A percentile compares a stretch with the other conserved stretches of the same genome.
phyloP scores from a whole-genome alignment of 2,888 invertebrate species.

The Trachelus troglodyta region DNA sequence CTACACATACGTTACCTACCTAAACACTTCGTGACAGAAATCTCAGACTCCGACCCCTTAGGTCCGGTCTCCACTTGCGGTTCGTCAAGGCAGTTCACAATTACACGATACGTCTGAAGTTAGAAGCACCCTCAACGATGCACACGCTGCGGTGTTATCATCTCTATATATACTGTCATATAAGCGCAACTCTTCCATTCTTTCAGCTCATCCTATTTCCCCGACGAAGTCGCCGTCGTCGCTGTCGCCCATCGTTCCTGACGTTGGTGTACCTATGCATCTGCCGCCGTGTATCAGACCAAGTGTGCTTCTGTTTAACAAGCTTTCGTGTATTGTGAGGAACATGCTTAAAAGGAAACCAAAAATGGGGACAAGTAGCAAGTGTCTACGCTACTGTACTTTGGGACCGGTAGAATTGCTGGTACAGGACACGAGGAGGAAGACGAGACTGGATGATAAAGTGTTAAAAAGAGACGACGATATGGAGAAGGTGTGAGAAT shows the following conservation, averaged over 20 bases:
- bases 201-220: background rate
- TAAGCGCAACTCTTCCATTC: background rate
- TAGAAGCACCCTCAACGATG: constrained; percentile 10
- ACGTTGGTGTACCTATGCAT: too few species aligned
- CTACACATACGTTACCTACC: too few species aligned
- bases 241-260: too few species aligned
- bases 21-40: too few species aligned
- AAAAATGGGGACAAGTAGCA: constrained; percentile 65
- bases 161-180: too few species aligned
- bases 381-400: constrained; percentile 26
- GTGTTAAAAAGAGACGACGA: constrained; percentile 19
- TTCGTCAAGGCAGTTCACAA: too few species aligned
- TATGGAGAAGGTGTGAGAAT: constrained; percentile 58
- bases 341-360: constrained; percentile 65
- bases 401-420: constrained; percentile 25
- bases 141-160: constrained; percentile 7
- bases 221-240: background rate
- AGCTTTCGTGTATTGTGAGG: constrained; percentile 63
- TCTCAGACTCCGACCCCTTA: too few species aligned
- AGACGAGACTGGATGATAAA: constrained; percentile 35
- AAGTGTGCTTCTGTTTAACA: constrained; percentile 64
- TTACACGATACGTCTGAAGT: too few species aligned
- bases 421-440: constrained; percentile 15
- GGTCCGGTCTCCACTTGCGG: too few species aligned
- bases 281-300: constrained; percentile 49